Evolutionary conservation across 2,797 vertebrate species (phyloP).

Genomic region (Chrosomus eos): DNA sequence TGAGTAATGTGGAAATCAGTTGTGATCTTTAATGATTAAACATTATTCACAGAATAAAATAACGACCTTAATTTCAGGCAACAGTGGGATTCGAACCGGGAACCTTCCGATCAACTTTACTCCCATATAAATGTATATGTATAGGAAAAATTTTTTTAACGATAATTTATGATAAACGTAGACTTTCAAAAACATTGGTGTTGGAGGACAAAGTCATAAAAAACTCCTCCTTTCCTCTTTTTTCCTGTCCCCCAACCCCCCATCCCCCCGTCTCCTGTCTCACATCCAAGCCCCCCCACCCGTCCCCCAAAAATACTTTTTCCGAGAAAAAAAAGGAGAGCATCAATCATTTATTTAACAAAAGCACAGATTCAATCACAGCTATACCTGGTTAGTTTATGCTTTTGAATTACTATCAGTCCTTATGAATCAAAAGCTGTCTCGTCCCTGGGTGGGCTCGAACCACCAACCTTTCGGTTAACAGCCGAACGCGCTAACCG

Average conservation of each 20-base stretch:
- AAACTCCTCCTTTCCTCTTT: neutral
- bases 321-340: too few relatives aligned
- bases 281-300: too few relatives aligned
- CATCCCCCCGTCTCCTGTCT: too few relatives aligned
- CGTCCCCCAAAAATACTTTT: too few relatives aligned
- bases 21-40: neutral
- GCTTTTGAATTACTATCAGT: neutral
- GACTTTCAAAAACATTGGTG: neutral
- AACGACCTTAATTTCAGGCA: neutral
- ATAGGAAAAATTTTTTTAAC: neutral
- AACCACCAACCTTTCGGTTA: slow-evolving; percentile 60
- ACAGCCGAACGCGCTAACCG: slow-evolving; percentile 55
- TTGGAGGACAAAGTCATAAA: too few relatives aligned
- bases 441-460: slow-evolving; percentile 54
- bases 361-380: neutral
- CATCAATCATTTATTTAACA: neutral
- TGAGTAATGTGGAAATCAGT: neutral
- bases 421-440: fast-evolving
- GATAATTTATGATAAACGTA: neutral
- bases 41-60: neutral
- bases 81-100: neutral
- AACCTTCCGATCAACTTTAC: neutral
- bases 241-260: too few relatives aligned
- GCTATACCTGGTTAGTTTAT: neutral
- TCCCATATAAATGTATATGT: neutral